A percentile compares a stretch with the other conserved stretches of the same genome.
Evolutionary conservation across 2,113 vertebrate species (phyloP).

Genomic region (Aleadryas rufinucha): DNA sequence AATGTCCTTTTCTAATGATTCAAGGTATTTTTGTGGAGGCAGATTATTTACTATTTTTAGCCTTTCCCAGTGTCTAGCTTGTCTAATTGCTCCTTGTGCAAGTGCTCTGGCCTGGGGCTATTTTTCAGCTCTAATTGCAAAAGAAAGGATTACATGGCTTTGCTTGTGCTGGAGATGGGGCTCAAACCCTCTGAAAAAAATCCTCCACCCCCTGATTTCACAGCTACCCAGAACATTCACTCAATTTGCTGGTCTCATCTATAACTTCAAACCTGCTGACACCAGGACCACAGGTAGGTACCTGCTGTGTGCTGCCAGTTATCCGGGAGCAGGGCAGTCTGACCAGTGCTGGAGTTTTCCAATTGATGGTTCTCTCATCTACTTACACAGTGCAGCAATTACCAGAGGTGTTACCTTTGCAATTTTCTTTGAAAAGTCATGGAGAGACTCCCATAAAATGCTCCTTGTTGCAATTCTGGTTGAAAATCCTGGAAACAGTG

Average conservation of each 20-base stretch:
- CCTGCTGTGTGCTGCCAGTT: not conserved
- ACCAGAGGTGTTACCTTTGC: not conserved
- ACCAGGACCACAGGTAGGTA: not conserved
- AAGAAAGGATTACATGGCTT: slow-evolving; percentile 7
- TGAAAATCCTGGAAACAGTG: not conserved
- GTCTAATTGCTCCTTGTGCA: slow-evolving; percentile 7
- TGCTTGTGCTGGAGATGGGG: not conserved
- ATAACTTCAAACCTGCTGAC: not conserved
- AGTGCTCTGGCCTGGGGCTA: not conserved
- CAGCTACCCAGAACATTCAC: not conserved
- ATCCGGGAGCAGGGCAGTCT: not conserved
- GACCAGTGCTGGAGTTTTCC: not conserved
- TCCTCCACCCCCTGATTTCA: not conserved
- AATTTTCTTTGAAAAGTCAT: not conserved
- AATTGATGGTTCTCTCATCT: not conserved
- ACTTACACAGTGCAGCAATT: not conserved
- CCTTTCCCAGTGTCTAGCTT: not conserved
- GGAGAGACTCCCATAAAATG: not conserved
- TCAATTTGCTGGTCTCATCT: not conserved
- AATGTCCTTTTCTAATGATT: not conserved
- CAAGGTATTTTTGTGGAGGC: slow-evolving; percentile 3
- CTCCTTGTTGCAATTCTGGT: not conserved
- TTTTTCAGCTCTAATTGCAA: slow-evolving; percentile 33
- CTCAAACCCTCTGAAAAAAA: not conserved
- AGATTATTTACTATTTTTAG: slow-evolving; percentile 46